Evolutionary conservation across 2,888 invertebrate genomes (phyloP).

Genomic region (Agrotis ipsilon): DNA sequence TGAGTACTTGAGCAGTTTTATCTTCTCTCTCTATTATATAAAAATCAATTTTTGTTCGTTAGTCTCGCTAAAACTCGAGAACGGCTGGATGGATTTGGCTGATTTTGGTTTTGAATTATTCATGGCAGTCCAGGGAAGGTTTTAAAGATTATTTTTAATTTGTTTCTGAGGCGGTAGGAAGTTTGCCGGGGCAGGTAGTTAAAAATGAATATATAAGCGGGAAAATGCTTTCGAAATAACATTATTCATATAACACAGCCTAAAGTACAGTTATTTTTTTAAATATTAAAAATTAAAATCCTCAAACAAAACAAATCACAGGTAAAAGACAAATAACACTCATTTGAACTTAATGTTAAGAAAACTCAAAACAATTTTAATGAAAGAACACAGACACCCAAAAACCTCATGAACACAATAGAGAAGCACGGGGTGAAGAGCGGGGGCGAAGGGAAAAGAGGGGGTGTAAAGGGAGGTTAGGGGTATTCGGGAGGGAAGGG

Average conservation of each 20-base stretch:
- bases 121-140: no score
- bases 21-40: no score
- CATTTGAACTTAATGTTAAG: conserved; percentile 44
- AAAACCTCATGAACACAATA: conserved; percentile 68
- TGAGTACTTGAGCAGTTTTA: no score
- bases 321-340: conserved; percentile 32
- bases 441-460: conserved; percentile 21
- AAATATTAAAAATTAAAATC: neutral
- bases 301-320: conserved; percentile 14
- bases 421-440: conserved; percentile 55
- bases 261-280: neutral
- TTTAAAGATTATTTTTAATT: no score
- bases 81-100: no score
- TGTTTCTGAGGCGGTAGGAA: no score
- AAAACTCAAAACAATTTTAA: conserved; percentile 64
- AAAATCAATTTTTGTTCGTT: no score
- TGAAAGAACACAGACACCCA: conserved; percentile 67
- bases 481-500: conserved; percentile 57
- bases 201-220: no score
- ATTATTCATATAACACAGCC: no score
- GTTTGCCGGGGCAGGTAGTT: no score
- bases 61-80: no score
- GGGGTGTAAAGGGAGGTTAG: conserved; percentile 35
- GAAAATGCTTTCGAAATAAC: neutral
- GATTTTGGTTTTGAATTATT: no score